Conservation (phyloP, 2,888 invertebrate species). For the Microplitis deprimator region DNA sequence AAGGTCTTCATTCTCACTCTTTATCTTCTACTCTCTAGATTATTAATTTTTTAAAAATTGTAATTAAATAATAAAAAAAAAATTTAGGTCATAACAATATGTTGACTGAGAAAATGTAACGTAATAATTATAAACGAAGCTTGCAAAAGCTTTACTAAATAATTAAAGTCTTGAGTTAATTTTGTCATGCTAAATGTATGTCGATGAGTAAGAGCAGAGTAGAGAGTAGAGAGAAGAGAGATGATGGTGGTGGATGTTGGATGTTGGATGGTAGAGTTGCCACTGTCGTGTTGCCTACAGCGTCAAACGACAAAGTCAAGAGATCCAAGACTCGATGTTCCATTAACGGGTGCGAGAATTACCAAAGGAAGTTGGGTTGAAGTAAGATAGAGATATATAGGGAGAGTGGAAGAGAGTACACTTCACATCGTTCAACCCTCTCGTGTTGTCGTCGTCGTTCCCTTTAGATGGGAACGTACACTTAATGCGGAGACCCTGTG, state of each 20-base stretch:
- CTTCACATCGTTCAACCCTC: conserved; percentile 33
- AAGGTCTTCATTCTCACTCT: background rate
- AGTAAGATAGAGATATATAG: background rate
- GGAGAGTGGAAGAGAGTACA: conserved; percentile 15
- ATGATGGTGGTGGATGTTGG: background rate
- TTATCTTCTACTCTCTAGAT: background rate
- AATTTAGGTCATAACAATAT: background rate
- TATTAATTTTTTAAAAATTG: no score
- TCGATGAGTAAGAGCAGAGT: background rate
- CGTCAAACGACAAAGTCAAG: conserved; percentile 21
- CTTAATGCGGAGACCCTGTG: conserved; percentile 18
- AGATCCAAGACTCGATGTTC: conserved; percentile 28
- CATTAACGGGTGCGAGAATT: conserved; percentile 28
- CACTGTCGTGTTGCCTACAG: background rate
- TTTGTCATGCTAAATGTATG: background rate
- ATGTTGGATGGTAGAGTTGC: background rate
- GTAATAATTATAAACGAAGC: background rate
- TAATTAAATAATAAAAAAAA: background rate
- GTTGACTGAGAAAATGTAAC: background rate
- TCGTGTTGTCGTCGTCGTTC: conserved; percentile 16
- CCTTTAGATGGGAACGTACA: conserved; percentile 3
- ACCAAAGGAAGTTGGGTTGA: conserved; percentile 18
- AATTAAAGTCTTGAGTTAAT: background rate
- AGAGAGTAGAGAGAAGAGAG: background rate
- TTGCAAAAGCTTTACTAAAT: background rate